phyloP scores from a whole-genome alignment of 1,140 invertebrate genomes.

The Eubasilissa regina region DNA sequence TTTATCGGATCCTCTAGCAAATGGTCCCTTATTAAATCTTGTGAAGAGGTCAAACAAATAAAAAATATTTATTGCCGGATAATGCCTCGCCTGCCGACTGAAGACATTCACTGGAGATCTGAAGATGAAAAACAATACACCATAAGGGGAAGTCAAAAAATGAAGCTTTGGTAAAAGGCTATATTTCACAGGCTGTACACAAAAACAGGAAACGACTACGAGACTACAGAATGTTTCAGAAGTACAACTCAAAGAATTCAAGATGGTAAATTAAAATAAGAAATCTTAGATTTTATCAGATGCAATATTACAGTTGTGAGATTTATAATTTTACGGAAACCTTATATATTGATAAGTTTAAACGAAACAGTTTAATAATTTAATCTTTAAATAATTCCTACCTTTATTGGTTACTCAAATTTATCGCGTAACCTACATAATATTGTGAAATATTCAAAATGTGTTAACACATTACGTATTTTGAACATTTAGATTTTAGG shows the following conservation, averaged over 20 bases:
- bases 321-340: no score
- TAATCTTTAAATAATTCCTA: no score
- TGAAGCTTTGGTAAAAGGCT: constrained; percentile 15
- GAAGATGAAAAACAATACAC: neutral
- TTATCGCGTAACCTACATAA: no score
- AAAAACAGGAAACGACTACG: constrained; percentile 34
- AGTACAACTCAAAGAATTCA: neutral
- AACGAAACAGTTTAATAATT: no score
- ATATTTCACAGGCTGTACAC: constrained; percentile 36
- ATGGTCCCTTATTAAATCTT: constrained; percentile 19
- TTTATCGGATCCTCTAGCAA: constrained; percentile 9
- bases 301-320: neutral
- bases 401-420: no score
- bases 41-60: constrained; percentile 32
- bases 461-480: no score
- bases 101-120: neutral
- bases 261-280: neutral
- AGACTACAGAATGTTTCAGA: constrained; percentile 24
- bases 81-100: neutral
- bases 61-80: constrained; percentile 38
- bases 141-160: constrained; percentile 25
- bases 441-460: no score
- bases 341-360: no score
- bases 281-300: neutral
- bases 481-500: no score